Percentiles rank a stretch among this genome's conserved stretches.
phyloP scores from a whole-genome alignment of 2,888 invertebrate species.

The Ectobius pallidus region DNA sequence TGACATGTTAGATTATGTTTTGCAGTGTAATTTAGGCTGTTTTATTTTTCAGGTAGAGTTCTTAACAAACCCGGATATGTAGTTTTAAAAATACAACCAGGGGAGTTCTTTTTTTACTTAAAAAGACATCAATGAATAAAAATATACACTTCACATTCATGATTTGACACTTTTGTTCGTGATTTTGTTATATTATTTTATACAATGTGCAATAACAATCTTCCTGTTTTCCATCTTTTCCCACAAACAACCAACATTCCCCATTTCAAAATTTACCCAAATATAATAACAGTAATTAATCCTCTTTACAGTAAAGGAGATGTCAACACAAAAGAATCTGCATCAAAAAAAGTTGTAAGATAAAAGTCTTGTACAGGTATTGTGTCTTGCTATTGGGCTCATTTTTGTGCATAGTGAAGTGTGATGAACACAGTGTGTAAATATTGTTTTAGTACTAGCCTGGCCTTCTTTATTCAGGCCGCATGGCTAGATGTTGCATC shows the following conservation, averaged over 20 bases:
- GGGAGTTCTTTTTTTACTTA: constrained; percentile 7
- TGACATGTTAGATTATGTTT: too few relatives aligned
- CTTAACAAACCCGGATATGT: constrained; percentile 17
- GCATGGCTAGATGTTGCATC: too few relatives aligned
- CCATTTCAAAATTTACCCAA: neutral
- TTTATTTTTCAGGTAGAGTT: neutral
- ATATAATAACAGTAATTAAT: constrained; percentile 9
- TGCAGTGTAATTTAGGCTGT: neutral
- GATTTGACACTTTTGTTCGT: neutral
- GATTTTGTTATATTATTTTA: constrained; percentile 9
- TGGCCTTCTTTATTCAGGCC: too few relatives aligned
- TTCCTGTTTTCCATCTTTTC: neutral
- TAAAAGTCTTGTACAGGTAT: too few relatives aligned
- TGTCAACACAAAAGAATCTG: too few relatives aligned
- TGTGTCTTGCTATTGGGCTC: too few relatives aligned
- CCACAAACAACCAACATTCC: neutral
- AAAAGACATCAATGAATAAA: constrained; percentile 19
- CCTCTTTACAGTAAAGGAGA: constrained; percentile 15
- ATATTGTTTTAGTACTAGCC: too few relatives aligned
- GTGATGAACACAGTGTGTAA: too few relatives aligned
- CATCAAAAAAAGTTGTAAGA: too few relatives aligned
- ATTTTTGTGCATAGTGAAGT: too few relatives aligned
- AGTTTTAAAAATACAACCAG: constrained; percentile 11
- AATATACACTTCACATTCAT: constrained; percentile 9
- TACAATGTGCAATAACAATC: constrained; percentile 19